Evolutionary conservation across 2,797 vertebrate genomes (phyloP), one percentile per base, ranked within the genome.

Genomic region (Pseudochromis fuscus): DNA sequence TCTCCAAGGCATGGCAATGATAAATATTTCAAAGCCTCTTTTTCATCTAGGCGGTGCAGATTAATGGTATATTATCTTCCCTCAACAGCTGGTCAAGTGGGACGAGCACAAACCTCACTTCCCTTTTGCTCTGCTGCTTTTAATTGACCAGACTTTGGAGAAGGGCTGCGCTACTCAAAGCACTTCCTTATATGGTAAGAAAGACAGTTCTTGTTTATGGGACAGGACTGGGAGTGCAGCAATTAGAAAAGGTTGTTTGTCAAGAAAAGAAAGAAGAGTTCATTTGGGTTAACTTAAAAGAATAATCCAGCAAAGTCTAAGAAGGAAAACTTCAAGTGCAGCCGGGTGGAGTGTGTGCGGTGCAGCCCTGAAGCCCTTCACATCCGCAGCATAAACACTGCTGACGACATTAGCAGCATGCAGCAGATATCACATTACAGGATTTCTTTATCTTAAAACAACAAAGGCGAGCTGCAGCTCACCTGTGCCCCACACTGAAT

Each of bases 171-270:
- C 64, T 6, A n/a, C 81, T 83, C 79, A 68, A n/a, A 78, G 44
- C 50, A 81, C 69, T 83, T 87, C 93, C 91, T 82, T 94, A 87
- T 92, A 92, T 87, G 92, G 92, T 81, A 9, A 66, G 49, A 50
- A 65, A 82, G 83, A 63, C 35, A 31, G 28, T 46, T 83, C 70
- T 76, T 83, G 78, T 83, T 82, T 63, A 73, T 68, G 73, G 48
- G 35, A 50, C 40, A 18, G 49, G 21, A n/a, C 49, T 3, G 27
- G 1, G 10, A 49, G 30, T 30, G 75, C 42, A 58, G 72, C 53
- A 38, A 65, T 65, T 27, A 70, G 12, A 75, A 67, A 12, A 60
- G 13, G 49, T 12, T 35, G 45, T 19, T 4, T 58, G 30, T 63
- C 38, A 50, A n/a, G 33, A 28, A 68, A 66, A 78, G 18, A 65